Base-by-base conservation (phyloP, 2,888 invertebrate genomes). In the Alloplasta piceator region DNA sequence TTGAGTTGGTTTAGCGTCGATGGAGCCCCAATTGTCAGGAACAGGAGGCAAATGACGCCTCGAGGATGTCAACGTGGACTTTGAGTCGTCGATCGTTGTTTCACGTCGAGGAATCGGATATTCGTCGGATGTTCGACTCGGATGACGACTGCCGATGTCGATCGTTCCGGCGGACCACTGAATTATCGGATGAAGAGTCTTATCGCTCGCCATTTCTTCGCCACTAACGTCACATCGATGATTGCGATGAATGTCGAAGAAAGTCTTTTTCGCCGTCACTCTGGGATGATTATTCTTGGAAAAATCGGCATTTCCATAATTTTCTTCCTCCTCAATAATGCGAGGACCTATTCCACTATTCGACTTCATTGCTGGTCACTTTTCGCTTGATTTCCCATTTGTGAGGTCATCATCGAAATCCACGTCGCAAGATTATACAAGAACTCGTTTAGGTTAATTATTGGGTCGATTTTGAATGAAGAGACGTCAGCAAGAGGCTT, bases 1-100 rank as follows among this genome's bases (percentile, higher is more conserved):
- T 68, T 61, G 79, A 9, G 85, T 86, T 5, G 86, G 86, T 26
- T 81, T 50, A 4, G 14, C 80, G 46, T 85, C 75, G 7, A 82
- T 78, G 26, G 66, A 16, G 52, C 81, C 82, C 84, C 84, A 84
- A 46, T 79, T 76, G 5, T 78, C 78, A 1, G 84, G 81, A 14
- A 81, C 56, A 6, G 73, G 55, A 43, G 84, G 82, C 14, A 66
- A 66, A 39, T 56, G 16, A n/a, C 41, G 41, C 36, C 16, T 60
- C 9, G 60, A n/a, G 7, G 61, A 48, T 7, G 0, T 10, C 1
- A 14, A 39, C 4, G 5, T 41, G 16, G 48, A 43, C 6, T 7
- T 10, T n/a, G 48, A 58, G 66, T 78, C 71, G 7, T 64, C 36
- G 12, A 14, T 16, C 56, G 50, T 50, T 4, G 39, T 5, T 5